Conservation (phyloP, 2,113 vertebrate genomes). For the Limanda limanda region DNA sequence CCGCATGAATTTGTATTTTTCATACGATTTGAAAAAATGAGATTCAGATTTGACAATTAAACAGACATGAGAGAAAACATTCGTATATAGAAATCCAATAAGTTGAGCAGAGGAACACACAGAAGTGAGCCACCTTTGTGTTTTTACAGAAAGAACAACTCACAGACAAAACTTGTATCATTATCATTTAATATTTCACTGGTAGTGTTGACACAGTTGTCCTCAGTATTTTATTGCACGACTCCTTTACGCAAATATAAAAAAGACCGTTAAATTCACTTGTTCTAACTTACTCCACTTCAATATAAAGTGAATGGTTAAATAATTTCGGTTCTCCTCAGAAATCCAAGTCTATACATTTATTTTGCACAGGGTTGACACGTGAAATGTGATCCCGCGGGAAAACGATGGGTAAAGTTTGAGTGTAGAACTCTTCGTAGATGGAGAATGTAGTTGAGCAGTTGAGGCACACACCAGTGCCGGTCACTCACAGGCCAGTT, state of each 20-base stretch:
- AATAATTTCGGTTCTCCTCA: constrained; percentile 17
- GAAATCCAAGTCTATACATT: constrained; percentile 7
- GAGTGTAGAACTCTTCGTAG: not conserved
- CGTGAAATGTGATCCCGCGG: no score
- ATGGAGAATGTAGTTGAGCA: constrained; percentile 26
- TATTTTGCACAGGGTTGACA: not conserved
- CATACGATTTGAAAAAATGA: not conserved
- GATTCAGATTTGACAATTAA: no score
- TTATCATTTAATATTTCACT: constrained; percentile 28
- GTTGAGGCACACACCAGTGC: constrained; percentile 33
- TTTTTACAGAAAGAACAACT: not conserved
- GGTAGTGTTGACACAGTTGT: constrained; percentile 18
- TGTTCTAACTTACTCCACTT: not conserved
- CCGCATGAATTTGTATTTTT: not conserved
- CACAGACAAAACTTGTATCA: not conserved
- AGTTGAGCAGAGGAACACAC: no score
- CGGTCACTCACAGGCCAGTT: constrained; percentile 88
- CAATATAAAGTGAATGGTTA: constrained; percentile 18
- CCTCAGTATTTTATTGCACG: constrained; percentile 20
- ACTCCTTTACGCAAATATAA: constrained; percentile 29
- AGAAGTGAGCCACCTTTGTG: not conserved
- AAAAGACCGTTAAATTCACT: constrained; percentile 1
- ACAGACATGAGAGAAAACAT: no score
- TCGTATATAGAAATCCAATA: no score
- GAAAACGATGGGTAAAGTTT: constrained; percentile 26